Percentiles rank a stretch among this genome's conserved stretches.
phyloP scores from a whole-genome alignment of 1,140 invertebrate genomes.

The Drosophila carrolli region DNA sequence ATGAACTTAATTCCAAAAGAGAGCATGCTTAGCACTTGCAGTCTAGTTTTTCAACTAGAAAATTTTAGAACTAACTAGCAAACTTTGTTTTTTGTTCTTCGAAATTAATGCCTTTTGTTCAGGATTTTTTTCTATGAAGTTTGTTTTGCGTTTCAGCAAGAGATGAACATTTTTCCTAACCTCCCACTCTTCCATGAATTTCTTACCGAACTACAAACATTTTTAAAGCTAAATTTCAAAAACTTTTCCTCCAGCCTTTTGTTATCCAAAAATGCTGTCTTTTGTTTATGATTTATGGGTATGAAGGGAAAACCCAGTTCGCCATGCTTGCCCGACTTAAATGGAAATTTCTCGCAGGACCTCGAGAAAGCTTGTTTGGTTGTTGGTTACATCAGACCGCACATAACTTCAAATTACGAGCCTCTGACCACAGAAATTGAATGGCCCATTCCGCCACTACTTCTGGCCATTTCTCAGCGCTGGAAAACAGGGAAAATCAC shows the following conservation, averaged over 20 bases:
- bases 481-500: constrained; percentile 39
- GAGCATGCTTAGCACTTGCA: too few species aligned
- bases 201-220: constrained; percentile 7
- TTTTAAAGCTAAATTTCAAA: constrained; percentile 5
- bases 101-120: constrained; percentile 20
- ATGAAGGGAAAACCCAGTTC: constrained; percentile 26
- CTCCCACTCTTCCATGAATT: neutral
- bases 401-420: constrained; percentile 75
- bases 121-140: constrained; percentile 10
- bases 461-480: constrained; percentile 1
- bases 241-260: constrained; percentile 24
- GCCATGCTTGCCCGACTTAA: constrained; percentile 24
- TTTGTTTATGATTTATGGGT: constrained; percentile 22
- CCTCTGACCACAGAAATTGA: constrained; percentile 30
- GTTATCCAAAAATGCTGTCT: constrained; percentile 1
- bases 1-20: neutral
- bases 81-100: constrained; percentile 8
- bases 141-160: constrained; percentile 1
- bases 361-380: constrained; percentile 27
- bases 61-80: neutral
- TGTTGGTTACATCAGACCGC: constrained; percentile 69
- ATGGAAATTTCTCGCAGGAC: constrained; percentile 45
- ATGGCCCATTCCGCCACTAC: constrained; percentile 2
- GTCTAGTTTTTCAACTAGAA: neutral
- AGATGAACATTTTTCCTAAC: constrained; percentile 11